A percentile compares a stretch with the other conserved stretches of the same genome.
Evolutionary conservation across 1,140 invertebrate genomes (phyloP).

Genomic region (Drosophila melanogaster): DNA sequence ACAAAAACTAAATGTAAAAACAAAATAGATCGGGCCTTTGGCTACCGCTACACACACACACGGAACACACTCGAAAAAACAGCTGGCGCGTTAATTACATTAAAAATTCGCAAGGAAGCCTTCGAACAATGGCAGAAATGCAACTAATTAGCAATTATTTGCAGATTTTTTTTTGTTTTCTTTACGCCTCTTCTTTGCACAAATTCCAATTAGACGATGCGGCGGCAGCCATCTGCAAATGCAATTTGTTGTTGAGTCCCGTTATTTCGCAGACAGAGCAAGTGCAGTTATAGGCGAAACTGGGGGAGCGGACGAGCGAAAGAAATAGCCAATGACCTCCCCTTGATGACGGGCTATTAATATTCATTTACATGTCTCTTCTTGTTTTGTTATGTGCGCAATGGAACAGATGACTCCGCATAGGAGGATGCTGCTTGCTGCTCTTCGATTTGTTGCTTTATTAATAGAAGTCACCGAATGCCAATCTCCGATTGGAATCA

Average conservation of each 20-base stretch:
- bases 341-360: slow-evolving; percentile 73
- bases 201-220: slow-evolving; percentile 72
- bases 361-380: slow-evolving; percentile 62
- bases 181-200: slow-evolving; percentile 34
- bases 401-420: slow-evolving; percentile 29
- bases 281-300: slow-evolving; percentile 17
- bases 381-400: slow-evolving; percentile 4
- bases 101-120: slow-evolving; percentile 76
- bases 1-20: slow-evolving; percentile 27
- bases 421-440: slow-evolving; percentile 23
- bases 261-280: slow-evolving; percentile 63
- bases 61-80: slow-evolving; percentile 33
- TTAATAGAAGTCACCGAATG: slow-evolving; percentile 28
- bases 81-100: slow-evolving; percentile 73
- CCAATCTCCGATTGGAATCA: slow-evolving; percentile 4
- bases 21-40: slow-evolving; percentile 14
- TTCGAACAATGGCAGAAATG: slow-evolving; percentile 53
- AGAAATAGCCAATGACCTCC: slow-evolving; percentile 45
- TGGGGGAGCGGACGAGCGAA: neutral
- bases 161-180: slow-evolving; percentile 62
- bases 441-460: slow-evolving; percentile 18
- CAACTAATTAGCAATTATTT: slow-evolving; percentile 75
- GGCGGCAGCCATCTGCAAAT: slow-evolving; percentile 49
- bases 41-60: slow-evolving; percentile 6
- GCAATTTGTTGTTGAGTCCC: slow-evolving; percentile 64